Percentiles rank a stretch among this genome's conserved stretches.
Conservation (phyloP, 2,113 vertebrate genomes). For the Taurulus bubalis region DNA sequence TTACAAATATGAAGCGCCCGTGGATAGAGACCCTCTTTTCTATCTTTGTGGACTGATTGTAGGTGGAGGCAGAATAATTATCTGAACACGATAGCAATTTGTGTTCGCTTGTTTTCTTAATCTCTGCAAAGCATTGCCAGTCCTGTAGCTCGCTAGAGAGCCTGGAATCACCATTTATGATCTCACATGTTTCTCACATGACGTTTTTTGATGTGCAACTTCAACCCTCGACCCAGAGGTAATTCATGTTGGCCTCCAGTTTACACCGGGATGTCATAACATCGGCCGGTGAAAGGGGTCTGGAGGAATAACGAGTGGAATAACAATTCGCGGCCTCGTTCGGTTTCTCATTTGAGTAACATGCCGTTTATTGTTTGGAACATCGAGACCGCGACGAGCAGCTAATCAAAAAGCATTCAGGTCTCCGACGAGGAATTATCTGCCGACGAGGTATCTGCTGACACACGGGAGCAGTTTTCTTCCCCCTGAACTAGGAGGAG, state of each 20-base stretch:
- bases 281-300: not conserved
- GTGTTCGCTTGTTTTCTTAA: not conserved
- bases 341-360: not conserved
- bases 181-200: not conserved
- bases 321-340: not conserved
- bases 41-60: too few relatives aligned
- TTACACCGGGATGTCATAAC: not conserved
- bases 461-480: not conserved
- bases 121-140: not conserved
- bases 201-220: not conserved
- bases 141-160: not conserved
- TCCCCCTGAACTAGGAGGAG: not conserved
- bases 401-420: conserved; percentile 15
- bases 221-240: not conserved
- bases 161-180: not conserved
- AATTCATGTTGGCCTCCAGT: not conserved
- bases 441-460: not conserved
- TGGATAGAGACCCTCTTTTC: too few relatives aligned
- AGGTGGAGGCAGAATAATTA: too few relatives aligned
- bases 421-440: not conserved
- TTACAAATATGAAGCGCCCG: not conserved
- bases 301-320: not conserved
- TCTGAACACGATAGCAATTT: too few relatives aligned
- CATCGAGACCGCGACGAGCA: not conserved
- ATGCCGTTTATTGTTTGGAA: not conserved